Base-by-base conservation (phyloP, 2,113 vertebrate species). In the Pangasianodon hypophthalmus region DNA sequence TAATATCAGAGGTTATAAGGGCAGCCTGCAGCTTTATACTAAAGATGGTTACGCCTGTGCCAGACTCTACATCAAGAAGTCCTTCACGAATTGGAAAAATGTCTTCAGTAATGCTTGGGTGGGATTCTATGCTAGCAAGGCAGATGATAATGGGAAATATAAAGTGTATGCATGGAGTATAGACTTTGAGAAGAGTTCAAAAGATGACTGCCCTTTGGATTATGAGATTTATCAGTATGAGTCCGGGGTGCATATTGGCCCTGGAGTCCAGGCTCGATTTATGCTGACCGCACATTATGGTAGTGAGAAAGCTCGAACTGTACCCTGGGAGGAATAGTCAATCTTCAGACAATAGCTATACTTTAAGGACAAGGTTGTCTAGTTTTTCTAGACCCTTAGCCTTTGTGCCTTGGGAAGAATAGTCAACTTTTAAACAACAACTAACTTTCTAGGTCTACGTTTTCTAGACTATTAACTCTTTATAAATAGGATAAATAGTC, bases 11-110 rank as follows among this genome's bases (percentile, higher is more conserved):
- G 86, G 73, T 9, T 82, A 79, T 62, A 32, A 83, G 4, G 56
- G 83, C 46, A 56, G 83, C 24, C 37, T 90, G 29, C 89, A 83
- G 83, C 86, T 91, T 24, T 86, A 77, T 18, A 18, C 52, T 24
- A 62, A 56, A 77, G 54, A 86, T 3, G 88, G 89, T 2, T 86
- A 88, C 7, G 91, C 89, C 10, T 56, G 82, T 10, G 89, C 91
- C 60, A 77, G 88, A 75, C 86, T 90, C 46, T 91, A 85, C 60
- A 62, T 90, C 71, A 86, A 67, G 10, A 91, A 88, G 48, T 82
- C 86, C 56, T 91, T 89, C 13, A 81, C 2, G 1, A 13, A 75
- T 7, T 91, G 89, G 91, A 46, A 86, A 41, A 54, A 85, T 14
- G 44, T 32, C 24, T 56, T 90, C 6, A 0, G 18, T 2, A 6